Evolutionary conservation across 92 coral and sea anemone genomes (phyloP).

Genomic region (Montipora capitata): DNA sequence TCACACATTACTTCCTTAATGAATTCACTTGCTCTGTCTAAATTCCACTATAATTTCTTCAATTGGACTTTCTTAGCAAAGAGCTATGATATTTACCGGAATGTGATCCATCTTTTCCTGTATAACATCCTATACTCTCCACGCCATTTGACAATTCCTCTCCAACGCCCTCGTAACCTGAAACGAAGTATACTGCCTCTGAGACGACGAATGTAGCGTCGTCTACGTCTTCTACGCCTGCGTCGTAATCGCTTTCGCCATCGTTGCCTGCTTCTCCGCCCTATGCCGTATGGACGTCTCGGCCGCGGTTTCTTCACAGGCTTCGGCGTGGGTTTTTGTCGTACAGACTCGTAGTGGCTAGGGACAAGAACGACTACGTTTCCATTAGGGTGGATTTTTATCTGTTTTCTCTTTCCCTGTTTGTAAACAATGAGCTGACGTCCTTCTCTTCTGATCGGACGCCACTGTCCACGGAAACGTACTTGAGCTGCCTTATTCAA

Average conservation of each 20-base stretch:
- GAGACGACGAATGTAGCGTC: constrained; percentile 36
- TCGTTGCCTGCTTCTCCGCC: constrained; percentile 24
- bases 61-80: background rate
- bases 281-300: constrained; percentile 25
- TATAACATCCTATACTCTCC: constrained; percentile 31
- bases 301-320: constrained; percentile 14
- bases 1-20: too few species aligned
- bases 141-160: constrained; percentile 34
- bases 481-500: background rate
- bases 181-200: constrained; percentile 22
- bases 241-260: constrained; percentile 44
- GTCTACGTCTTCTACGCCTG: constrained; percentile 46
- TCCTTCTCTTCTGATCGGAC: background rate
- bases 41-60: too few species aligned
- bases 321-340: constrained; percentile 18
- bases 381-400: background rate
- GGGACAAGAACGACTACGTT: constrained; percentile 12
- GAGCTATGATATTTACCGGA: constrained; percentile 15
- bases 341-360: background rate
- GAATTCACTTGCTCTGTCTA: too few species aligned
- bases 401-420: background rate
- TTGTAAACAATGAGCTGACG: background rate
- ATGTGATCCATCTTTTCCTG: constrained; percentile 20
- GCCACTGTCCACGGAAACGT: background rate
- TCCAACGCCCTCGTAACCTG: constrained; percentile 35